Conservation (phyloP, 2,888 invertebrate species). For the Pinctada fucata region DNA sequence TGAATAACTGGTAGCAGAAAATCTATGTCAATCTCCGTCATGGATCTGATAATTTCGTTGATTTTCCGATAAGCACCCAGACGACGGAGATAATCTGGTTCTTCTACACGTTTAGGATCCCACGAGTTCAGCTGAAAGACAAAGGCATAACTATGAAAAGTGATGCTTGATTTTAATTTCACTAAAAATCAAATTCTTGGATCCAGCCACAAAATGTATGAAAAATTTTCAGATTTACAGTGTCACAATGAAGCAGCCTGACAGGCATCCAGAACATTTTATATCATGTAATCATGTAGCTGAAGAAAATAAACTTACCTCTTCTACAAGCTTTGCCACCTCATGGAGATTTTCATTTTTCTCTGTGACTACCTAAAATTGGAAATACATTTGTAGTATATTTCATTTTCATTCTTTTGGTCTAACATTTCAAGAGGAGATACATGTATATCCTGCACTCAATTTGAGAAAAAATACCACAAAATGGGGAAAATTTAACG, state of each 20-base stretch:
- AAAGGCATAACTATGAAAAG: not conserved
- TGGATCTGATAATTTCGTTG: slow-evolving; percentile 78
- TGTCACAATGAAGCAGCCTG: not conserved
- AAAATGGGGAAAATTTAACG: no score
- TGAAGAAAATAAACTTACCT: slow-evolving; percentile 37
- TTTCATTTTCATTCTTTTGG: no score
- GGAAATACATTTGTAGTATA: no score
- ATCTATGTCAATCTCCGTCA: slow-evolving; percentile 81
- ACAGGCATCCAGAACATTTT: no score
- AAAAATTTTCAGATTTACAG: not conserved
- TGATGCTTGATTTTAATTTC: no score
- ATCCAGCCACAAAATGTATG: not conserved
- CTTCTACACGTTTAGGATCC: slow-evolving; percentile 92
- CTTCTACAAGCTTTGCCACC: slow-evolving; percentile 80
- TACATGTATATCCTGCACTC: no score
- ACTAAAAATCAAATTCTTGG: not conserved
- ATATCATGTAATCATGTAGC: no score
- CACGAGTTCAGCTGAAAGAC: slow-evolving; percentile 86
- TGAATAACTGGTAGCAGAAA: slow-evolving; percentile 84
- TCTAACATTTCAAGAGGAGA: no score
- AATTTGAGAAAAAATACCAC: no score
- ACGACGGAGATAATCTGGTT: slow-evolving; percentile 92
- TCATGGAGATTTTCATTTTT: slow-evolving; percentile 62
- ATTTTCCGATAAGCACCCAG: slow-evolving; percentile 87
- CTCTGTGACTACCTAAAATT: slow-evolving; percentile 76